A percentile compares a stretch with the other conserved stretches of the same genome.
These are phyloP conservation scores for Hoplodrina ambigua DNA, from an alignment of 2,888 invertebrate genomes.

Conservation along the genomic window DNA sequence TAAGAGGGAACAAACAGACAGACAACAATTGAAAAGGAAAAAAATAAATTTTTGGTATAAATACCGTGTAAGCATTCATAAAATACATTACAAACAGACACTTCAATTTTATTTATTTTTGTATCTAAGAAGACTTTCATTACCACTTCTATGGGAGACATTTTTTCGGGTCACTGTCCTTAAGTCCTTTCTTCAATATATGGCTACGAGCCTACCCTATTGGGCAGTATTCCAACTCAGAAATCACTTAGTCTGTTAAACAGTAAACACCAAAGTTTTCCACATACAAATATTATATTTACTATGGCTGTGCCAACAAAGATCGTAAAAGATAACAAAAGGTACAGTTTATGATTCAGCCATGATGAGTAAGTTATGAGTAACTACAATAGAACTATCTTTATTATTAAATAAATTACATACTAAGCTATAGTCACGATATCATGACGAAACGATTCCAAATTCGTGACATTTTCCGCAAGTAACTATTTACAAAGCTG, in stretches of 20 bases:
- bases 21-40: too few relatives aligned
- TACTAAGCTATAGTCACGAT: constrained; percentile 17
- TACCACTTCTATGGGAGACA: background rate
- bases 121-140: too few relatives aligned
- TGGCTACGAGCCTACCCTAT: background rate
- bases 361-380: constrained; percentile 35
- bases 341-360: constrained; percentile 44
- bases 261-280: constrained; percentile 28
- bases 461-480: background rate
- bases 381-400: constrained; percentile 17
- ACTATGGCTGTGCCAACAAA: constrained; percentile 27
- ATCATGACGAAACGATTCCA: background rate
- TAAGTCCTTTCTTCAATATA: background rate
- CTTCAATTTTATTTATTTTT: too few relatives aligned
- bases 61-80: too few relatives aligned
- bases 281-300: constrained; percentile 22
- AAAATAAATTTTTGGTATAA: too few relatives aligned
- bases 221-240: constrained; percentile 38
- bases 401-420: background rate
- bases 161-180: background rate
- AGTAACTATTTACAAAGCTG: background rate
- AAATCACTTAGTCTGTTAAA: background rate
- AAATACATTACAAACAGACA: too few relatives aligned
- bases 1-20: too few relatives aligned
- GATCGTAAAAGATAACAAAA: constrained; percentile 51